These are phyloP conservation scores for Onychostoma macrolepis DNA, from an alignment of 2,113 vertebrate genomes.

Conservation along the genomic window DNA sequence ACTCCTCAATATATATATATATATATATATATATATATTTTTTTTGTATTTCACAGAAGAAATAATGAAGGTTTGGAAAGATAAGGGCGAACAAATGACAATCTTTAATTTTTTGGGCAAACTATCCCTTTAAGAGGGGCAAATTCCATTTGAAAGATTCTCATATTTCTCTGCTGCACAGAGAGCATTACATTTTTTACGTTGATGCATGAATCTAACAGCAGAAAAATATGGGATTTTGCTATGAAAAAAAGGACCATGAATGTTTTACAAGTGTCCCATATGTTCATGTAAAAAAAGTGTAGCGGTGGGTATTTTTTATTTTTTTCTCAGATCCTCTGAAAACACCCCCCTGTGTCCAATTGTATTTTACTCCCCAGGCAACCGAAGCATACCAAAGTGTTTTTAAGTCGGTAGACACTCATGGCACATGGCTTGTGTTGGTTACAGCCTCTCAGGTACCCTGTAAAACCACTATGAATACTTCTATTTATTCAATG, in stretches of 20 bases:
- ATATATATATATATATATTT: too few species aligned
- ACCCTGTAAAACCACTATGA: conserved; percentile 53
- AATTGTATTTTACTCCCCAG: conserved; percentile 63
- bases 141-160: not conserved
- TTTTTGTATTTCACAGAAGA: not conserved
- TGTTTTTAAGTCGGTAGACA: conserved; percentile 73
- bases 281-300: conserved; percentile 45
- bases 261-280: conserved; percentile 70
- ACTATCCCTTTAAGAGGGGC: not conserved
- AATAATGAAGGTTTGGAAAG: not conserved
- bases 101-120: not conserved
- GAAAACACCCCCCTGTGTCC: conserved; percentile 74
- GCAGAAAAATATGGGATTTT: conserved; percentile 64
- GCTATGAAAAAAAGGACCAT: conserved; percentile 72
- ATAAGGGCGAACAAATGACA: not conserved
- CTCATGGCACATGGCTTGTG: conserved; percentile 58
- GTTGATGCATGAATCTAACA: conserved; percentile 54
- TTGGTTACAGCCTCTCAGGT: conserved; percentile 64
- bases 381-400: conserved; percentile 72
- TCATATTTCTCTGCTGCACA: not conserved
- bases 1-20: too few species aligned
- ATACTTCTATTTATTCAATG: conserved; percentile 62
- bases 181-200: not conserved
- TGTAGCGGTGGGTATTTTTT: not conserved
- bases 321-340: conserved; percentile 59